A percentile compares a stretch with the other conserved stretches of the same genome.
Conservation (phyloP, 2,113 vertebrate species). For the Salvator merianae region DNA sequence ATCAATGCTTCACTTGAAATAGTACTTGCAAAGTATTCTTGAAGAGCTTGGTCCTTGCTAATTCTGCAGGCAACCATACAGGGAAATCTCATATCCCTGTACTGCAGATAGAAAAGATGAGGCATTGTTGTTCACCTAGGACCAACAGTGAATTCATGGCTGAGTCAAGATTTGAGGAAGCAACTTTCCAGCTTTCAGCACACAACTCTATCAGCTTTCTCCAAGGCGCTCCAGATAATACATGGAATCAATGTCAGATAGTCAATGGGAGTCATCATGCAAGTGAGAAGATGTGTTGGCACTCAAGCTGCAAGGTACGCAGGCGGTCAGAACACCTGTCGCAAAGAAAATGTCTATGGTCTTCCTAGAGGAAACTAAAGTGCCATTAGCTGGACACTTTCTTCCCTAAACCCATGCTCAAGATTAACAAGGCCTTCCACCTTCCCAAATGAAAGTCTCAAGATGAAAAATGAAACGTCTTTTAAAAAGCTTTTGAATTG, state of each 20-base stretch:
- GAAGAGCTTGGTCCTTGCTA: not conserved
- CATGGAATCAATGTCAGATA: not conserved
- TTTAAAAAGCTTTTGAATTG: not conserved
- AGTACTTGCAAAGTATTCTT: not conserved
- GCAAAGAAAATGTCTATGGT: constrained; percentile 2
- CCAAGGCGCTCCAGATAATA: not conserved
- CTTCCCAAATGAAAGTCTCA: not conserved
- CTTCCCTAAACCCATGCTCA: not conserved
- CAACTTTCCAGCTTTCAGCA: not conserved
- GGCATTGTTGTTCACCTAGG: not conserved
- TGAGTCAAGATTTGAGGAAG: not conserved
- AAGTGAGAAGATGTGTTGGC: not conserved
- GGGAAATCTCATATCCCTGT: not conserved
- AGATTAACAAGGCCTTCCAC: not conserved
- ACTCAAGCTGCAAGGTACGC: rapidly evolving
- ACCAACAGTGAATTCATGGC: not conserved
- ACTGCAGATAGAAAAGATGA: not conserved
- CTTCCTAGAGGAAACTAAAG: not conserved
- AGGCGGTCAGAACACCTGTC: not conserved
- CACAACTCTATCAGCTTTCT: not conserved
- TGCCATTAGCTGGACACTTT: not conserved
- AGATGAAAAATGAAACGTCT: not conserved
- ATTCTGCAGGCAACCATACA: too few species aligned
- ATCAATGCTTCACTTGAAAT: not conserved
- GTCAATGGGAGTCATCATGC: not conserved